A percentile compares a stretch with the other conserved stretches of the same genome.
Conservation (phyloP, 2,888 invertebrate genomes). For the Lepidonotus clava region DNA sequence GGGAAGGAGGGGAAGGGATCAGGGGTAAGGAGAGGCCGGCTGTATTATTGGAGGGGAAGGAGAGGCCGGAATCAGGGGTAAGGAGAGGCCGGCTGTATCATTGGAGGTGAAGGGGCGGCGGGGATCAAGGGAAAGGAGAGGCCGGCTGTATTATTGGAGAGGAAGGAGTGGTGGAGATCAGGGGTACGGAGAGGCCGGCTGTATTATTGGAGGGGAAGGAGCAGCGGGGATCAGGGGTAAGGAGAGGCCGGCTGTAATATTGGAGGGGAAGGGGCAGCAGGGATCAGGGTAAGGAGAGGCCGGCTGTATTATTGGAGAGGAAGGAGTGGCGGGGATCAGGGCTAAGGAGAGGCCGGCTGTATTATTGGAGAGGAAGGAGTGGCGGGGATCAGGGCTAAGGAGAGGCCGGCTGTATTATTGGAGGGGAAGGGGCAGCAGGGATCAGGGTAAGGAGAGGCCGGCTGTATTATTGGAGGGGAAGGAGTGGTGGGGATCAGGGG, state of each 20-base stretch:
- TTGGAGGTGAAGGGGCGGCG: background rate
- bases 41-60: constrained; percentile 28
- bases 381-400: too few relatives aligned
- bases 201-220: constrained; percentile 29
- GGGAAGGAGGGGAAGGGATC: background rate
- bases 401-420: constrained; percentile 40
- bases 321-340: background rate
- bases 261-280: background rate
- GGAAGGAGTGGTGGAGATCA: constrained; percentile 2
- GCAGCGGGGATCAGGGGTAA: background rate
- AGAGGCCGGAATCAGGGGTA: background rate
- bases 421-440: background rate
- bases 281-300: constrained; percentile 34
- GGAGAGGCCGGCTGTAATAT: constrained; percentile 34
- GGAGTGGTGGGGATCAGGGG: background rate
- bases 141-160: constrained; percentile 21
- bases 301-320: constrained; percentile 31
- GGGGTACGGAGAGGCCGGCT: constrained; percentile 7
- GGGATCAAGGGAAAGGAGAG: too few relatives aligned
- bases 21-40: too few relatives aligned
- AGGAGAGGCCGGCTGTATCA: constrained; percentile 32
- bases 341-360: constrained; percentile 27
- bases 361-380: constrained; percentile 29
- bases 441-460: too few relatives aligned
- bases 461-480: constrained; percentile 34